Evolutionary conservation across 2,888 invertebrate species (phyloP).

Genomic region (Allygus modestus): DNA sequence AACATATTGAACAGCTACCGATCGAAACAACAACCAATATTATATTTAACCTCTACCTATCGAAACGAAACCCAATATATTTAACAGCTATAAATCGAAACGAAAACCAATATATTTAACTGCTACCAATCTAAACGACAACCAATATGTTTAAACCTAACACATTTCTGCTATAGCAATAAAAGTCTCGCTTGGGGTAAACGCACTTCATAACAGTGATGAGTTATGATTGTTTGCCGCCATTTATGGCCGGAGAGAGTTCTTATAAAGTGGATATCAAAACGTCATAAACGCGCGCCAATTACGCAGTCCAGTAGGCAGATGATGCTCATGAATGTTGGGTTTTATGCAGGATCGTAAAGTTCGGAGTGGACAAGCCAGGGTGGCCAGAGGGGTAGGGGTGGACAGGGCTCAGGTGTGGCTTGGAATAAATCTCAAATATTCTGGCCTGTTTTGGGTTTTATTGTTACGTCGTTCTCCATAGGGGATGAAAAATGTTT

Average conservation of each 20-base stretch:
- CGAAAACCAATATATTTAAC: too few relatives aligned
- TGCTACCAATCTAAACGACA: background rate
- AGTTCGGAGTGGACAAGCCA: background rate
- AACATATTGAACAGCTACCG: too few relatives aligned
- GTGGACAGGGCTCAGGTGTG: constrained; percentile 11
- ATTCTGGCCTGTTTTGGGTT: background rate
- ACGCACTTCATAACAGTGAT: constrained; percentile 10
- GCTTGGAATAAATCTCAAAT: constrained; percentile 7
- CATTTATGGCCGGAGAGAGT: constrained; percentile 26
- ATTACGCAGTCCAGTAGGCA: constrained; percentile 27
- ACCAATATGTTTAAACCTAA: background rate
- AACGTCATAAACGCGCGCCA: background rate
- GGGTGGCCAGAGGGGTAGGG: background rate
- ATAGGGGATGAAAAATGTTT: too few relatives aligned
- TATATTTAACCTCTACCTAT: too few relatives aligned
- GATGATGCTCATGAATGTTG: background rate
- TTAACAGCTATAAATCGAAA: too few relatives aligned
- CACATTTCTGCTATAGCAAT: background rate
- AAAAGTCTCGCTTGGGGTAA: background rate
- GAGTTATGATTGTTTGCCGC: constrained; percentile 34
- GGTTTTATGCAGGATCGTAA: background rate
- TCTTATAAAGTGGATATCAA: constrained; percentile 34
- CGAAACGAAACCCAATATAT: too few relatives aligned
- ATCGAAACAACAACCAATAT: too few relatives aligned
- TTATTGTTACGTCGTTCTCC: background rate